These are phyloP conservation scores for Gisinianus flammeolus DNA, from an alignment of 2,888 invertebrate genomes.

Conservation along the genomic window DNA sequence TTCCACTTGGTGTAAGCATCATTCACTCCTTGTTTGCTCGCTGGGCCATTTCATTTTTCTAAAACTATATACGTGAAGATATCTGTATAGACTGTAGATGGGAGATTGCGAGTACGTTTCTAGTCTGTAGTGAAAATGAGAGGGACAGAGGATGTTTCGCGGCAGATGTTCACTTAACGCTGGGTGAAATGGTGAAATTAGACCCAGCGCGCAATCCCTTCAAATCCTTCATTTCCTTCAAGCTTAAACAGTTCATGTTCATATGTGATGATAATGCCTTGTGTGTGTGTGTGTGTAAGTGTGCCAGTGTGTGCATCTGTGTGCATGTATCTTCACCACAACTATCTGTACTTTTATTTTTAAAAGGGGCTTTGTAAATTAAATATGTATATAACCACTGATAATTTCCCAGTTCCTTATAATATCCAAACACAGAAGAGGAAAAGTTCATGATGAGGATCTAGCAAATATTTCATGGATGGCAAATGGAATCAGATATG, in stretches of 20 bases:
- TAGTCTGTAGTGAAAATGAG: too few relatives aligned
- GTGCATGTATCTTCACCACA: too few relatives aligned
- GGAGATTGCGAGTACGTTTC: neutral
- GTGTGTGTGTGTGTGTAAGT: neutral
- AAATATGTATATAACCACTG: too few relatives aligned
- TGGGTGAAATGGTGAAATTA: conserved; percentile 32
- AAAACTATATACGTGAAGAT: neutral
- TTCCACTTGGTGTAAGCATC: neutral
- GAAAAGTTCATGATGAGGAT: too few relatives aligned
- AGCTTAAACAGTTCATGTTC: too few relatives aligned
- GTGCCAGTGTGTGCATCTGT: neutral
- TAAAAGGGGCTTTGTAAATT: too few relatives aligned
- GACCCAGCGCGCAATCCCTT: conserved; percentile 1
- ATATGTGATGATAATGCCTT: too few relatives aligned
- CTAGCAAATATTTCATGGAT: neutral
- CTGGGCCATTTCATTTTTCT: neutral
- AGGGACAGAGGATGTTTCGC: neutral
- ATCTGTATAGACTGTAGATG: neutral
- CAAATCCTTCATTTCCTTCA: conserved; percentile 22
- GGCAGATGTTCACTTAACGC: conserved; percentile 36
- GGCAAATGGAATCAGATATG: neutral
- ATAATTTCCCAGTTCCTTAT: too few relatives aligned
- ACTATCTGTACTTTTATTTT: too few relatives aligned
- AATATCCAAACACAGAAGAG: too few relatives aligned
- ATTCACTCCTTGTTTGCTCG: conserved; percentile 34